Evolutionary conservation across 2,797 vertebrate genomes (phyloP), one percentile per base, ranked within the genome.

Genomic region (Ibycter americanus): DNA sequence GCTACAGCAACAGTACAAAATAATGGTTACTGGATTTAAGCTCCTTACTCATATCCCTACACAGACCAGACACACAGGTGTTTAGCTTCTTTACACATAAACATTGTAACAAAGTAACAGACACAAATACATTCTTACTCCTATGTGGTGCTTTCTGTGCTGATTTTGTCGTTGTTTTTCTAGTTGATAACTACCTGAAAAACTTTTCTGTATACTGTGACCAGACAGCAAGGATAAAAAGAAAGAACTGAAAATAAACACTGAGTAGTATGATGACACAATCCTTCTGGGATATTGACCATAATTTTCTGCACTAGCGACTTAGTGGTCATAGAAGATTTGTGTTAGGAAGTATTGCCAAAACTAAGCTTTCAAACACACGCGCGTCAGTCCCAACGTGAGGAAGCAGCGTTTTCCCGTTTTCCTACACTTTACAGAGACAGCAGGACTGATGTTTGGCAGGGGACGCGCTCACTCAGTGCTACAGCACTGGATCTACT

Each of bases 331-430:
- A 47, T 2, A 36, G 31, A 27, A 38, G 31, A 47, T 26, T 61
- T 47, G 47, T 59, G 36, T 36, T 34, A n/a, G n/a, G 42, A 51
- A 29, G 23, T 17, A n/a, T 17, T 21, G 46, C 17, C 29, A 51
- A 6, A 25, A 18, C 7, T 20, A 27, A 21, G 21, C 23, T 72
- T 46, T 44, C 40, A 34, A 25, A 38, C 26, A 23, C 15, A 32
- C 2, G 4, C 0, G 0, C 6, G 4, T 34, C 8, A 20, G 21
- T 17, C 51, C 4, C 47, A 12, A 16, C 0, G 0, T 11, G 62
- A 58, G 42, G 44, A 18, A 68, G 8, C 9, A 6, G 8, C 0
- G 13, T 20, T 31, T 40, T 16, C 25, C 44, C 12, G 1, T 31
- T 63, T 59, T 31, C 23, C 16, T 4, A 2, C 11, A 1, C 16